Percentiles rank a stretch among this genome's conserved stretches.
Conservation (phyloP, 2,888 invertebrate genomes). For the Drosophila anomalata region DNA sequence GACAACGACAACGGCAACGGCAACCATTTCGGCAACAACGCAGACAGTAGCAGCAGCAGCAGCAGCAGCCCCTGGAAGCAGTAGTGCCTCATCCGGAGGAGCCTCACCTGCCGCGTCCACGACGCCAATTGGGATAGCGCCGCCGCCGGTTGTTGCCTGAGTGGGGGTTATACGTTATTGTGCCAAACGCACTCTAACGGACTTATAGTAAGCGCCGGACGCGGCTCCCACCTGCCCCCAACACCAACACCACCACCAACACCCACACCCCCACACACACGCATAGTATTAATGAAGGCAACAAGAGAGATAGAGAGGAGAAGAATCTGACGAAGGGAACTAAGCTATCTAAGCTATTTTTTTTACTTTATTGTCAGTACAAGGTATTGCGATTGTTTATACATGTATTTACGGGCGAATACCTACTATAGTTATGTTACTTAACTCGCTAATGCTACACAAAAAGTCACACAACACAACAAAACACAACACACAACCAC, state of each 20-base stretch:
- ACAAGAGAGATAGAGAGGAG: not conserved
- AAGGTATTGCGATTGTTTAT: conserved; percentile 33
- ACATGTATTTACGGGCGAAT: conserved; percentile 15
- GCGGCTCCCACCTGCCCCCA: conserved; percentile 27
- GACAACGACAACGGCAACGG: conserved; percentile 4
- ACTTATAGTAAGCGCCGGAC: conserved; percentile 73
- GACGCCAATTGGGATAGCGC: conserved; percentile 65
- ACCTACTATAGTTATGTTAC: conserved; percentile 36
- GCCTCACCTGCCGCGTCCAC: conserved; percentile 28
- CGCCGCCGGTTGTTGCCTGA: conserved; percentile 82
- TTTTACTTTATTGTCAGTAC: conserved; percentile 34
- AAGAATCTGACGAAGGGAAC: conserved; percentile 9
- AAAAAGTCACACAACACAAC: conserved; percentile 3
- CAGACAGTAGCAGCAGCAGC: conserved; percentile 13
- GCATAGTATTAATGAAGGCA: conserved; percentile 44
- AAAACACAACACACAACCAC: conserved; percentile 11
- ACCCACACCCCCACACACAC: too few relatives aligned
- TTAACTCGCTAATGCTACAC: conserved; percentile 34
- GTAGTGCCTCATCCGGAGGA: conserved; percentile 4
- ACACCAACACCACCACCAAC: too few relatives aligned
- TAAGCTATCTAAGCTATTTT: conserved; percentile 18
- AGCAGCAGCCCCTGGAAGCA: conserved; percentile 3
- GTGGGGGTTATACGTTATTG: conserved; percentile 82
- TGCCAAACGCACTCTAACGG: conserved; percentile 79
- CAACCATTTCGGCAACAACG: conserved; percentile 23